Conservation (phyloP, 64 coral and sea anemone species). For the Orbicella faveolata region DNA sequence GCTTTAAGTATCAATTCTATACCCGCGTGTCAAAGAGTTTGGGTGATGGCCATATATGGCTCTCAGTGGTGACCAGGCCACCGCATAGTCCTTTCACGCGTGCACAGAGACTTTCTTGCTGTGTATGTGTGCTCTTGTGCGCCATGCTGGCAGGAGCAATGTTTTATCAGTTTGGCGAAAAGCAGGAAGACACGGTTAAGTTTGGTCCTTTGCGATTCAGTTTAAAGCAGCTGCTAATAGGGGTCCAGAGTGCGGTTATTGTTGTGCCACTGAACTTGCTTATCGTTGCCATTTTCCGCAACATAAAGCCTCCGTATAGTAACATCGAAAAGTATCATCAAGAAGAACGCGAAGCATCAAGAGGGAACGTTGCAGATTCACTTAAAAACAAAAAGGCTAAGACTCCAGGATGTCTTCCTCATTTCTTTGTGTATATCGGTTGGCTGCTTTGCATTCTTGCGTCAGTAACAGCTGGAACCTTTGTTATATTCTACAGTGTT, state of each 20-base stretch:
- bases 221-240: slow-evolving; percentile 70
- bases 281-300: slow-evolving; percentile 75
- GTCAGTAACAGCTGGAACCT: slow-evolving; percentile 42
- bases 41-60: slow-evolving; percentile 84
- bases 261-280: slow-evolving; percentile 76
- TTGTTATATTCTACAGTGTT: slow-evolving; percentile 82
- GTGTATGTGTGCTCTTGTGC: slow-evolving; percentile 71
- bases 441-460: slow-evolving; percentile 77
- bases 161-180: slow-evolving; percentile 83
- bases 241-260: slow-evolving; percentile 66
- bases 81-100: slow-evolving; percentile 93
- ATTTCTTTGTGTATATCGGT: slow-evolving; percentile 79
- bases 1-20: slow-evolving; percentile 77
- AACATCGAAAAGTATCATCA: not conserved
- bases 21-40: slow-evolving; percentile 62
- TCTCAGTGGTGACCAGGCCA: slow-evolving; percentile 85
- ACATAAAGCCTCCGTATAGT: slow-evolving; percentile 23
- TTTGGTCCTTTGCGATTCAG: slow-evolving; percentile 80
- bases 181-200: slow-evolving; percentile 57
- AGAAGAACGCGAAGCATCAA: not conserved
- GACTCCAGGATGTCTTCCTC: slow-evolving; percentile 63
- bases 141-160: slow-evolving; percentile 90
- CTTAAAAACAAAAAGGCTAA: slow-evolving; percentile 9
- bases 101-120: slow-evolving; percentile 82
- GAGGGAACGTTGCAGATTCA: too few relatives aligned